Evolutionary conservation across 2,797 vertebrate genomes (phyloP).

Genomic region (Xerus rutilus): DNA sequence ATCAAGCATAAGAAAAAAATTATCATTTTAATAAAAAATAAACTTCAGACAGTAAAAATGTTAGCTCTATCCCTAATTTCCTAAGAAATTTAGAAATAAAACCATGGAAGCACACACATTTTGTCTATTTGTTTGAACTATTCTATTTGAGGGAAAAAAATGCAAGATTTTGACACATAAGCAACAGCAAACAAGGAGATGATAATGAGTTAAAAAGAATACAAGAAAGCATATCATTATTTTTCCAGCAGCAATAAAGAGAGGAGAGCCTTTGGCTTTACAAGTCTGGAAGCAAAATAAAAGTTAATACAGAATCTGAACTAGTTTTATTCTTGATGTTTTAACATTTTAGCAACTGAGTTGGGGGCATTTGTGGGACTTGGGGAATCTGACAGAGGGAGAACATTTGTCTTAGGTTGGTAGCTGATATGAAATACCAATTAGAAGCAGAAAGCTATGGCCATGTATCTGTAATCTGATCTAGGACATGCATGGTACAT

Average conservation of each 20-base stretch:
- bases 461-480: neutral
- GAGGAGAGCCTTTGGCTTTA: neutral
- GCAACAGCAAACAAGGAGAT: neutral
- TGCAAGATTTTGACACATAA: conserved; percentile 34
- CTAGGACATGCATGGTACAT: neutral
- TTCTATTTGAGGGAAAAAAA: conserved; percentile 14
- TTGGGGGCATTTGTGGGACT: neutral
- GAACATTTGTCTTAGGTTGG: neutral
- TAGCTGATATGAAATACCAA: neutral
- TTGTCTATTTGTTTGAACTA: conserved; percentile 35
- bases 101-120: conserved; percentile 17
- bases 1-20: conserved; percentile 19
- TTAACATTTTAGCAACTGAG: neutral
- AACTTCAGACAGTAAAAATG: conserved; percentile 46
- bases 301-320: conserved; percentile 43
- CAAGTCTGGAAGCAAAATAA: conserved; percentile 39
- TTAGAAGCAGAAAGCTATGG: neutral
- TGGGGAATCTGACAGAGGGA: neutral
- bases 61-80: neutral
- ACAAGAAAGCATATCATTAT: conserved; percentile 34
- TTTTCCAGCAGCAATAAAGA: neutral
- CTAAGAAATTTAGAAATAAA: conserved; percentile 67
- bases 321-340: conserved; percentile 30
- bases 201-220: conserved; percentile 9
- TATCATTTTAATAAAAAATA: conserved; percentile 59